A percentile compares a stretch with the other conserved stretches of the same genome.
Evolutionary conservation across 2,797 vertebrate genomes (phyloP).

Genomic region (Siniperca undulata): DNA sequence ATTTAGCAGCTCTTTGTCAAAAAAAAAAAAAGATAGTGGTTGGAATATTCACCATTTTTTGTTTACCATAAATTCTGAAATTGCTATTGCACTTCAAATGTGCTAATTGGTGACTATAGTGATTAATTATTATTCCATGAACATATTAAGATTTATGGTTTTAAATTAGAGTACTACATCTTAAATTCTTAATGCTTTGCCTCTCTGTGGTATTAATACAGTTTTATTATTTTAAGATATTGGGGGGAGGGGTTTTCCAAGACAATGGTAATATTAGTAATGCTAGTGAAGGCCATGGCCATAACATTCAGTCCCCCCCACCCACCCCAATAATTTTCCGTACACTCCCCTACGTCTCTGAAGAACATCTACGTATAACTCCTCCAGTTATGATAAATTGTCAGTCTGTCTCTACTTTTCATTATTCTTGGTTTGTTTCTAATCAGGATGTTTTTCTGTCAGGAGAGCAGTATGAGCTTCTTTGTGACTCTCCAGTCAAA

Average conservation of each 20-base stretch:
- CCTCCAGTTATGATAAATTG: neutral
- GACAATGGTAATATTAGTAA: neutral
- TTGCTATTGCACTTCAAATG: no score
- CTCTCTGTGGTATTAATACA: neutral
- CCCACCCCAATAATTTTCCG: no score
- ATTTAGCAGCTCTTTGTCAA: no score
- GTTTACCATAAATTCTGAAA: no score
- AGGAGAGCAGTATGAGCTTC: constrained; percentile 88
- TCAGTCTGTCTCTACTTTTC: neutral
- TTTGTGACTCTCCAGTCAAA: constrained; percentile 90
- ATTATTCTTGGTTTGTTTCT: neutral
- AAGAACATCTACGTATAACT: neutral
- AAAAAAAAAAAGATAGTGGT: no score
- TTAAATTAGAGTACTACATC: neutral
- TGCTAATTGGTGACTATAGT: no score
- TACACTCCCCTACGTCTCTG: neutral
- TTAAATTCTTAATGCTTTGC: neutral
- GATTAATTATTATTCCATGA: no score
- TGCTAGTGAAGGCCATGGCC: neutral
- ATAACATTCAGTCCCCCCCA: no score
- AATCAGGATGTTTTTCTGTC: constrained; percentile 22
- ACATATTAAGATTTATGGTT: no score
- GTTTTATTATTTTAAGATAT: neutral
- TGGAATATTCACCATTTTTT: no score
- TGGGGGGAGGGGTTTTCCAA: no score